Evolutionary conservation across 1,140 invertebrate species (phyloP), one percentile per base, ranked within the genome.

Genomic region (Drosophila ficusphila): DNA sequence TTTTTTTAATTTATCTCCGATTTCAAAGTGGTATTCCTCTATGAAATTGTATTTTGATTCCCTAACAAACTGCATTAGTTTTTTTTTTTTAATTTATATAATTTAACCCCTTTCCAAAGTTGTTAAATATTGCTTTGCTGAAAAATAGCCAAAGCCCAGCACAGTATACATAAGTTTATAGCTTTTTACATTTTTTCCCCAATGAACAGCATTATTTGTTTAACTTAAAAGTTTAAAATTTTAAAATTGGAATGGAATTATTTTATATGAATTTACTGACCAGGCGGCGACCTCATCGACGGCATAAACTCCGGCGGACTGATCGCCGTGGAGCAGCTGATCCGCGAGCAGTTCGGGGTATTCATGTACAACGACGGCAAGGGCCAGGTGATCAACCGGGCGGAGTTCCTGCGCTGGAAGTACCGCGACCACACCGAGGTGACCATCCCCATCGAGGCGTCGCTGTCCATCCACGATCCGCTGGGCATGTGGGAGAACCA

Each of bases 361-460:
- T 95, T 98, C 76, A 96, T 98, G 95, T 99, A 99, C 86, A 95
- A 95, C 31, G 95, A 97, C 36, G 98, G 98, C 5, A 95, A 96
- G 79, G 97, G 97, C 0, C 94, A 97, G 85, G 92, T 95, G 7
- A 97, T 99, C 71, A 98, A 97, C 85, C 93, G 97, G 19, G 95
- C 96, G 0, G 98, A 99, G 82, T 99, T 97, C 91, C 91, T 98
- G 4, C 93, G 96, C 42, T 99, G 98, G 98, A 98, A 97, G 90
- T 97, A 97, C 90, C 93, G 96, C n/a, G 96, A 97, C 81, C 94
- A 96, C 41, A 95, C 96, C 62, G 94, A 96, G 92, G 95, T 97
- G 0, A 94, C 95, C 2, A 92, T 97, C 38, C 96, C 96, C 3
- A 96, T 97, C 52, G 96, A 97, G 90, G 95, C 95, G 0, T 96